Evolutionary conservation across 2,113 vertebrate species (phyloP), one percentile per base, ranked within the genome.

Genomic region (Regulus satrapa): DNA sequence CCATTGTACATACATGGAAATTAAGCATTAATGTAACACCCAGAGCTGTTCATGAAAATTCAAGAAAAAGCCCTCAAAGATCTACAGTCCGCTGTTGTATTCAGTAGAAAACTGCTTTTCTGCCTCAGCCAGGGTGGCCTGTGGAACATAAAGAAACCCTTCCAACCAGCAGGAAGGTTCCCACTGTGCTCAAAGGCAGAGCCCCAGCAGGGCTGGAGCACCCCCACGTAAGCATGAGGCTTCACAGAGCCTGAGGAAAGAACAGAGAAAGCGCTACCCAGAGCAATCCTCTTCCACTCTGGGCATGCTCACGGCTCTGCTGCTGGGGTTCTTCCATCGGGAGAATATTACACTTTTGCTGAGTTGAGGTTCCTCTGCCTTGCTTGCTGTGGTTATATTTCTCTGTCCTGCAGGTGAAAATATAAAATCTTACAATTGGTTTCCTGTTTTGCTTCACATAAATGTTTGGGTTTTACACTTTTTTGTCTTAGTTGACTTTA

Each of bases 391-490:
- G 43, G 18, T 45, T 67, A 8, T n/a, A 8, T 24, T 78, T 79
- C 34, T 79, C 29, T 74, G n/a, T 25, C 56, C 43, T 88, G 61
- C 32, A 40, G 40, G 52, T 54, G 55, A 67, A 77, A 79, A 43
- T 8, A 29, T 12, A 17, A 56, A 48, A n/a, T 66, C 25, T 78
- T 45, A 24, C 2, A 32, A 25, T 6, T 72, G 8, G 0, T 41
- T 73, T 61, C 7, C 54, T n/a, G 7, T n/a, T 73, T 84, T 61
- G 5, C 11, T 20, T 56, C 24, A 28, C 28, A 12, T 40, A 79
- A 38, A 41, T 1, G 0, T 61, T 73, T 68, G 4, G 1, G 0
- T 1, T 43, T 80, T 38, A 19, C 6, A 8, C 66, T 32, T 63
- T 54, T 51, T 78, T 45, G 40, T 49, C n/a, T 63, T 45, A 8